phyloP scores from a whole-genome alignment of 2,113 vertebrate genomes.

The Hipposideros armiger region DNA sequence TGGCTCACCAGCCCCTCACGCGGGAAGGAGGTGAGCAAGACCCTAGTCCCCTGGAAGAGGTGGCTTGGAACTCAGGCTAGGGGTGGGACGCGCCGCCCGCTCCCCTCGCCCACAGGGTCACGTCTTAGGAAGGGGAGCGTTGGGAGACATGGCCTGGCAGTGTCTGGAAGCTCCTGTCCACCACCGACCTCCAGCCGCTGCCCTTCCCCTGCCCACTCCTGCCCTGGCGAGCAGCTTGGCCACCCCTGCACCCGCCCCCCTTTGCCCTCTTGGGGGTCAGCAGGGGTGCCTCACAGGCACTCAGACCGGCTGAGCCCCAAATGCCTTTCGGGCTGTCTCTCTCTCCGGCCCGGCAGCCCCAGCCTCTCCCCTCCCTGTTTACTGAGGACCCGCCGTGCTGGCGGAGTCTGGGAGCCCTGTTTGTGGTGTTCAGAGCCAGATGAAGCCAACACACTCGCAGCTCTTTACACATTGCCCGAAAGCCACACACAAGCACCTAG shows the following conservation, averaged over 20 bases:
- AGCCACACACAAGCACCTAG: accelerated
- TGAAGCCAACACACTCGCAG: accelerated
- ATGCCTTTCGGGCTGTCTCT: too few species aligned
- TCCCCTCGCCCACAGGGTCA: too few species aligned
- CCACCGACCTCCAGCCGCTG: neutral
- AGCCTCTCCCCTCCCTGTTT: accelerated
- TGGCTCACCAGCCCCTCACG: neutral
- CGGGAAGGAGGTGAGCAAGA: neutral
- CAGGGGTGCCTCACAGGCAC: too few species aligned
- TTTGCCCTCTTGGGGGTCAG: neutral
- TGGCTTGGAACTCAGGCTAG: neutral
- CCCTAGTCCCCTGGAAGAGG: neutral
- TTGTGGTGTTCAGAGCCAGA: accelerated
- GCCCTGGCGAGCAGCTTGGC: neutral
- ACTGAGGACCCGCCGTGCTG: accelerated
- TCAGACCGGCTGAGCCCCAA: too few species aligned
- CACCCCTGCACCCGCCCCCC: neutral
- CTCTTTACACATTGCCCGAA: neutral
- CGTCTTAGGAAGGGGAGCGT: neutral
- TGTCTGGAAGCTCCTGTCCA: accelerated
- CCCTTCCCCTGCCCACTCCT: accelerated
- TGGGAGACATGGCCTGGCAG: accelerated
- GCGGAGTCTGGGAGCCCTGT: neutral
- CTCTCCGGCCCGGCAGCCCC: too few species aligned
- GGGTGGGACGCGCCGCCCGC: too few species aligned